Evolutionary conservation across 2,113 vertebrate species (phyloP).

Genomic region (Callocephalon fimbriatum): DNA sequence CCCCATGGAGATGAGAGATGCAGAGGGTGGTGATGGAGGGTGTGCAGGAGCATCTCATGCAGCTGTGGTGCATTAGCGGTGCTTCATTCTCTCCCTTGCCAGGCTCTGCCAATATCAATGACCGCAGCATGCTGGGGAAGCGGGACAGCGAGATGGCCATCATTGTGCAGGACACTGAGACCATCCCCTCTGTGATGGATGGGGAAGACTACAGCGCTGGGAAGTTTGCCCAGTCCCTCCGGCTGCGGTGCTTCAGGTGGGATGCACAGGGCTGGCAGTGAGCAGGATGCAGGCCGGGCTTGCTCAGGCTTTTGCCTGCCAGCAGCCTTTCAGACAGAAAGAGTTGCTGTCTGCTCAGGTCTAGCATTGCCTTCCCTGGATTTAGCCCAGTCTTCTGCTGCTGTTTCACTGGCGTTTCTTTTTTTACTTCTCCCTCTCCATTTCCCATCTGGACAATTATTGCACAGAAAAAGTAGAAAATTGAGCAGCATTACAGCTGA

Average conservation of each 20-base stretch:
- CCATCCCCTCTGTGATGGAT: constrained; percentile 85
- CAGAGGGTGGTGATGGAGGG: fast-evolving
- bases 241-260: constrained; percentile 93
- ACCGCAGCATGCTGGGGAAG: constrained; percentile 98
- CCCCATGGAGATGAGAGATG: fast-evolving
- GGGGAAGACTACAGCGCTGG: constrained; percentile 86
- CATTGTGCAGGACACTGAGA: constrained; percentile 89
- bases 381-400: background rate
- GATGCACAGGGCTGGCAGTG: background rate
- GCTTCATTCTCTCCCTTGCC: background rate
- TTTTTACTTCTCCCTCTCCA: fast-evolving
- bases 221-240: constrained; percentile 81
- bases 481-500: background rate
- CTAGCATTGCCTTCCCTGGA: background rate
- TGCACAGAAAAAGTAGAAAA: background rate
- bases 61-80: fast-evolving
- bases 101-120: constrained; percentile 99
- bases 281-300: background rate
- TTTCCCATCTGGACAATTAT: constrained; percentile 65
- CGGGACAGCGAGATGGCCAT: constrained; percentile 96
- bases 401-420: background rate
- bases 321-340: fast-evolving
- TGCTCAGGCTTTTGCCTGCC: fast-evolving
- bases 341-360: background rate
- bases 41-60: fast-evolving